A percentile compares a stretch with the other conserved stretches of the same genome.
Conservation (phyloP, 2,797 vertebrate species). For the Apodemus agrarius region DNA sequence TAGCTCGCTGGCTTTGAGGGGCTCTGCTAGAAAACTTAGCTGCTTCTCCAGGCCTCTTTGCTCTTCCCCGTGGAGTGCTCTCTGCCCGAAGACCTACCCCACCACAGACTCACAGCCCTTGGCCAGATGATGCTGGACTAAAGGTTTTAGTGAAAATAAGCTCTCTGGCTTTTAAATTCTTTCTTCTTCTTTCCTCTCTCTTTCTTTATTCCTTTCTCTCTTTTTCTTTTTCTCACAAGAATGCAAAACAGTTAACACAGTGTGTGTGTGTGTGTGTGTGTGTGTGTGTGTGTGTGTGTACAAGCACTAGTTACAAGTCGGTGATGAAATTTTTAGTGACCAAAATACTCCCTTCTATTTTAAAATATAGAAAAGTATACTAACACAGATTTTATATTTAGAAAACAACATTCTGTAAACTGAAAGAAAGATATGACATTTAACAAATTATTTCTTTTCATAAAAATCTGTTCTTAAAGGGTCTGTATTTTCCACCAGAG, state of each 20-base stretch:
- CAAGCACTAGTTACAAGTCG: neutral
- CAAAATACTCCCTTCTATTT: constrained; percentile 43
- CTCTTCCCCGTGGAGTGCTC: neutral
- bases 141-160: neutral
- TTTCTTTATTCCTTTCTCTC: no score
- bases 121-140: neutral
- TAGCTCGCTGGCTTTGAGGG: neutral
- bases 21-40: neutral
- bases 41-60: neutral
- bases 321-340: constrained; percentile 3
- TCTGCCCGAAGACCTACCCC: neutral
- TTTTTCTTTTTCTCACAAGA: neutral
- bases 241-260: neutral
- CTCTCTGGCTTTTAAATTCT: neutral
- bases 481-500: constrained; percentile 30
- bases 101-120: neutral
- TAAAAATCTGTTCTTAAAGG: constrained; percentile 57
- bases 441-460: constrained; percentile 34
- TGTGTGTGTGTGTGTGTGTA: no score
- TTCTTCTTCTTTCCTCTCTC: neutral
- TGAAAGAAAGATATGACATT: constrained; percentile 25
- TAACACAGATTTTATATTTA: constrained; percentile 39
- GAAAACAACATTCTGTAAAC: neutral
- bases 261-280: no score
- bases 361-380: constrained; percentile 38